Conservation (phyloP, 2,888 invertebrate genomes). For the Limnephilus rhombicus region DNA sequence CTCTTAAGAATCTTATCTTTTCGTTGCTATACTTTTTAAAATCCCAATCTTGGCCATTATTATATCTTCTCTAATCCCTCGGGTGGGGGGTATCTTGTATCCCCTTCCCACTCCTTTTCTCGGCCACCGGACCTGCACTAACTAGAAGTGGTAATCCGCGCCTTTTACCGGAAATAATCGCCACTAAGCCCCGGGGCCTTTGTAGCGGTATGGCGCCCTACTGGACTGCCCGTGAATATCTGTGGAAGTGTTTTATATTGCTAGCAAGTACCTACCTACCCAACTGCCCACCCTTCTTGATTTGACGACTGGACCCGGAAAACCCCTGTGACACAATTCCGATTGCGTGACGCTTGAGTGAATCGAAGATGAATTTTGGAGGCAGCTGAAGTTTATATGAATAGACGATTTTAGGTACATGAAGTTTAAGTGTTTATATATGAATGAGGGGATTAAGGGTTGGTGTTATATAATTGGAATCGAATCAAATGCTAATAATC, state of each 20-base stretch:
- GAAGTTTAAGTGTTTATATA: too few relatives aligned
- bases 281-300: neutral
- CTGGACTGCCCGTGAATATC: neutral
- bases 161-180: slow-evolving; percentile 46
- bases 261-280: neutral
- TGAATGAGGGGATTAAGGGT: too few relatives aligned
- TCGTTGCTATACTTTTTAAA: neutral
- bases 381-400: neutral
- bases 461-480: too few relatives aligned
- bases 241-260: neutral
- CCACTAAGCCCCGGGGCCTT: slow-evolving; percentile 34
- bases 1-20: neutral
- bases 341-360: neutral
- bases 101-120: slow-evolving; percentile 22
- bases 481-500: too few relatives aligned
- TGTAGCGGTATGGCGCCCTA: neutral
- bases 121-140: slow-evolving; percentile 37
- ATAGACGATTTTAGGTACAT: neutral
- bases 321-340: slow-evolving; percentile 1
- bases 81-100: neutral
- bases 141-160: slow-evolving; percentile 27
- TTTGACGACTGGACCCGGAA: neutral
- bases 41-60: slow-evolving; percentile 5
- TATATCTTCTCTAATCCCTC: slow-evolving; percentile 8
- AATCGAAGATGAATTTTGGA: neutral